Evolutionary conservation across 2,888 invertebrate species (phyloP).

Genomic region (Drosophila ezoana): DNA sequence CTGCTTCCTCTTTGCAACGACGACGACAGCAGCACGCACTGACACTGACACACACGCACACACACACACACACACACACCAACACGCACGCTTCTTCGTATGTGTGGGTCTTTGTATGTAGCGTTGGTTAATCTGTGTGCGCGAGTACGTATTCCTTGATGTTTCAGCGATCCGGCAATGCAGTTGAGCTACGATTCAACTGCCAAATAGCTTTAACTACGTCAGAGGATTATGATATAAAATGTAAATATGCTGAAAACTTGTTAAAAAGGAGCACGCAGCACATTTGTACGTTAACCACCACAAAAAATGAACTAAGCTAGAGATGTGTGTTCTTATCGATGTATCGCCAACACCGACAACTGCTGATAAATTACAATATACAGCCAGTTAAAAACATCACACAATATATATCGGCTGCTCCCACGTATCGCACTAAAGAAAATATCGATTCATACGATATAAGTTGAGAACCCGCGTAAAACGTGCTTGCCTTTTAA

Average conservation of each 20-base stretch:
- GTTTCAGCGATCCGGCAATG: constrained; percentile 8
- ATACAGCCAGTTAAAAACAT: background rate
- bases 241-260: constrained; percentile 16
- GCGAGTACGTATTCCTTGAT: constrained; percentile 22
- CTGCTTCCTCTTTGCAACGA: constrained; percentile 54
- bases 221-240: background rate
- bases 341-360: constrained; percentile 10
- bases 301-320: constrained; percentile 63
- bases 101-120: constrained; percentile 56
- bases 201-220: constrained; percentile 5
- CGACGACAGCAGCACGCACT: constrained; percentile 52
- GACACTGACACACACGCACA: constrained; percentile 30
- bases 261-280: constrained; percentile 23
- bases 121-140: constrained; percentile 25
- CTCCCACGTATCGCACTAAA: background rate
- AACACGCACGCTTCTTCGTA: constrained; percentile 35
- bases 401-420: constrained; percentile 2
- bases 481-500: background rate
- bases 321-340: constrained; percentile 20
- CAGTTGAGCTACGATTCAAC: background rate
- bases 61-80: constrained; percentile 35
- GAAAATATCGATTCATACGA: background rate
- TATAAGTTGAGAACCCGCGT: background rate
- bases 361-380: background rate
- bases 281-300: constrained; percentile 50